Percentiles rank a stretch among this genome's conserved stretches.
These are phyloP conservation scores for Rattus norvegicus DNA, from an alignment of 2,113 vertebrate genomes.

Conservation along the genomic window DNA sequence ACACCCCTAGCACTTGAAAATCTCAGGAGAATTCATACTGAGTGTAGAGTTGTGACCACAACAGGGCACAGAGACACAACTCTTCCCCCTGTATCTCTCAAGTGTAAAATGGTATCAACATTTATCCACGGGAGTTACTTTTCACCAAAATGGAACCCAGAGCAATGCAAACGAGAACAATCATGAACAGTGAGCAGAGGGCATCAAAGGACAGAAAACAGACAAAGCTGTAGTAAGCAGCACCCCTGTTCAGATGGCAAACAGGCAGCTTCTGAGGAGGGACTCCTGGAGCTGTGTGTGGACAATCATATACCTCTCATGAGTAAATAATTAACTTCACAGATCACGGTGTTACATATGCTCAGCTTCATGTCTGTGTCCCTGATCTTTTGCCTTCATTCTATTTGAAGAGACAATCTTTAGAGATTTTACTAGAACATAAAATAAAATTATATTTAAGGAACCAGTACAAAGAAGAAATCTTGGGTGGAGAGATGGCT, in stretches of 20 bases:
- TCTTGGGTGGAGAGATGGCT: no score
- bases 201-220: neutral
- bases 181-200: neutral
- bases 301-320: neutral
- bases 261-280: neutral
- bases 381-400: conserved; percentile 2
- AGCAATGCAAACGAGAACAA: conserved; percentile 18
- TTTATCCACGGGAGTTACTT: neutral
- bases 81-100: neutral
- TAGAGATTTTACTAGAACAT: conserved; percentile 32
- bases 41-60: conserved; percentile 20
- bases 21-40: neutral
- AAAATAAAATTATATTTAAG: conserved; percentile 40
- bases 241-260: neutral
- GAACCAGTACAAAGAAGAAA: conserved; percentile 7
- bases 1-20: conserved; percentile 7
- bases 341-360: neutral
- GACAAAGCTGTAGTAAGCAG: neutral
- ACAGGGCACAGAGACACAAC: neutral
- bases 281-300: neutral
- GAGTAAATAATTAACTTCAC: conserved; percentile 41
- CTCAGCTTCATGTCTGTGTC: neutral
- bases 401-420: conserved; percentile 48
- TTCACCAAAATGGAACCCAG: neutral
- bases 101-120: neutral